Conservation (phyloP, 64 coral and sea anemone genomes). For the Montipora efflorescens region DNA sequence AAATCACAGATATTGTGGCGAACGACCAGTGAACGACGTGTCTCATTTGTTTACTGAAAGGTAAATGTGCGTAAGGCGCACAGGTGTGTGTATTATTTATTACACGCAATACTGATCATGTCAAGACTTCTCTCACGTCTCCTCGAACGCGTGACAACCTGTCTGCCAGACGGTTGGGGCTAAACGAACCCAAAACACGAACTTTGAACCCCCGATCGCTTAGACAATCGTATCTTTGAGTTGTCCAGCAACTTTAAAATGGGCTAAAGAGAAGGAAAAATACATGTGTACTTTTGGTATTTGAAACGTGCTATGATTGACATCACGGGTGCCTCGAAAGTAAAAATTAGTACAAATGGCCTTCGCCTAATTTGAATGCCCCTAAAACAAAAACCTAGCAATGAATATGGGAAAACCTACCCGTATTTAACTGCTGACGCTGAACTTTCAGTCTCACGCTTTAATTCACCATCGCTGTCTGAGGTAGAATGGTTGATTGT, state of each 20-base stretch:
- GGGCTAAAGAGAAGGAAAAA: not conserved
- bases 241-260: not conserved
- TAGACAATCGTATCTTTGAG: not conserved
- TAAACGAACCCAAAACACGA: not conserved
- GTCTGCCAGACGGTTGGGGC: constrained; percentile 7
- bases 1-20: no score
- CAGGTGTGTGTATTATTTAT: not conserved
- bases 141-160: constrained; percentile 18
- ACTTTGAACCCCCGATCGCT: constrained; percentile 11
- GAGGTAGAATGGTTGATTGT: not conserved
- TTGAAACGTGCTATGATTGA: not conserved
- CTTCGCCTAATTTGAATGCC: constrained; percentile 46
- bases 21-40: no score
- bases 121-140: not conserved
- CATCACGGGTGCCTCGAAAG: not conserved
- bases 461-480: not conserved
- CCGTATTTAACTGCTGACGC: not conserved
- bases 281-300: not conserved
- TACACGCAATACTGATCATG: not conserved
- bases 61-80: not conserved
- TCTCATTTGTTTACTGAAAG: not conserved
- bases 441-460: not conserved
- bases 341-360: constrained; percentile 8
- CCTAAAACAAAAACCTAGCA: not conserved
- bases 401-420: not conserved